Evolutionary conservation across 2,888 invertebrate species (phyloP).

Genomic region (Mythimna pallens): DNA sequence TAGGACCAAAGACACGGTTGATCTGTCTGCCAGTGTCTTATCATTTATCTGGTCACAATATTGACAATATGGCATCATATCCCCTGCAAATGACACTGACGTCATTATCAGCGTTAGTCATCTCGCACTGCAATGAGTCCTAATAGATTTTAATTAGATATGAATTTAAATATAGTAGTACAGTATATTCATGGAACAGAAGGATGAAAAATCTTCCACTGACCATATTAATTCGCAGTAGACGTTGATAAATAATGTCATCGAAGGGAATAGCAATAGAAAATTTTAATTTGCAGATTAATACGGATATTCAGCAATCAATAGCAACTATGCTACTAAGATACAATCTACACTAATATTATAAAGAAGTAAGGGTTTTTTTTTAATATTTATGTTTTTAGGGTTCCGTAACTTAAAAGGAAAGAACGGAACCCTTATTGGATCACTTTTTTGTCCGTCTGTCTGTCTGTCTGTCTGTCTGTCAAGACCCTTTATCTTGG

Average conservation of each 20-base stretch:
- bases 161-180: slow-evolving; percentile 31
- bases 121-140: slow-evolving; percentile 23
- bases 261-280: not conserved
- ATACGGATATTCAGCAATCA: too few relatives aligned
- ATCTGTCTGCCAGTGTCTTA: not conserved
- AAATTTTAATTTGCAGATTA: not conserved
- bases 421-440: too few relatives aligned
- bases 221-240: not conserved
- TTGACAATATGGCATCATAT: slow-evolving; percentile 3
- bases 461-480: too few relatives aligned
- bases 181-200: slow-evolving; percentile 6
- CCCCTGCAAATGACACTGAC: slow-evolving; percentile 4
- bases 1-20: not conserved
- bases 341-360: too few relatives aligned
- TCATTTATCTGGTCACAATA: not conserved
- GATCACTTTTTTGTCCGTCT: too few relatives aligned
- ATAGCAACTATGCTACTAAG: too few relatives aligned
- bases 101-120: slow-evolving; percentile 29
- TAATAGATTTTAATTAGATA: slow-evolving; percentile 42
- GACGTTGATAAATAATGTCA: not conserved
- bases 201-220: slow-evolving; percentile 15
- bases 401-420: too few relatives aligned
- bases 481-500: too few relatives aligned
- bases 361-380: too few relatives aligned
- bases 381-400: too few relatives aligned